Percentiles rank a stretch among this genome's conserved stretches.
Conservation (phyloP, 2,888 invertebrate genomes). For the Eupithecia centaureata region DNA sequence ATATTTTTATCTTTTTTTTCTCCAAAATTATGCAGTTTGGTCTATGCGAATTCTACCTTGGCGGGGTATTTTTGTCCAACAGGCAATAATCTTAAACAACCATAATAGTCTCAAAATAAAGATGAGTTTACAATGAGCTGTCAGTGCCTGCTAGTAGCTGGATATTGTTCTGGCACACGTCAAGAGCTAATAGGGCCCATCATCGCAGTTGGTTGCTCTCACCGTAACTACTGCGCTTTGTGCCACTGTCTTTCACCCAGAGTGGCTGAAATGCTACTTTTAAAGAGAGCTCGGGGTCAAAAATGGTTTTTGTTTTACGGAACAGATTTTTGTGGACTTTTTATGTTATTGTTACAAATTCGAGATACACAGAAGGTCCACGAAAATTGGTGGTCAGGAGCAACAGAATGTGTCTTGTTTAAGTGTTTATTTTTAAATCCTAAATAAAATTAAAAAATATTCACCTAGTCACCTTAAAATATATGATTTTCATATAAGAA, state of each 20-base stretch:
- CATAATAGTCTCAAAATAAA: background rate
- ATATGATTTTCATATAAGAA: no score
- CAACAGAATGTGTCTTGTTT: no score
- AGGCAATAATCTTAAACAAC: background rate
- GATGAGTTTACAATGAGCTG: background rate
- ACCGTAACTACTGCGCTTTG: slow-evolving; percentile 27
- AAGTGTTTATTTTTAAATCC: no score
- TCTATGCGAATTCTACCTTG: background rate
- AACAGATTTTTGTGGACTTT: background rate
- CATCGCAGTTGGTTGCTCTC: slow-evolving; percentile 33
- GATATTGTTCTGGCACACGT: slow-evolving; percentile 13
- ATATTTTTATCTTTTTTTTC: no score
- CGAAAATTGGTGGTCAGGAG: no score
- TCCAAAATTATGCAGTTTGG: no score
- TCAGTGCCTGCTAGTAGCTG: slow-evolving; percentile 8
- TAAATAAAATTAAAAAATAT: no score
- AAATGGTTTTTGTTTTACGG: background rate
- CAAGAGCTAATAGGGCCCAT: slow-evolving; percentile 29
- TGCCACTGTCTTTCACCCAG: slow-evolving; percentile 24
- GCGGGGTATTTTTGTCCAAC: background rate
- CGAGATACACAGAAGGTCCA: no score
- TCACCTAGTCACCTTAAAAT: no score
- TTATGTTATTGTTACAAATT: no score
- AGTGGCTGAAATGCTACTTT: slow-evolving; percentile 19
- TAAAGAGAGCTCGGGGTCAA: background rate